phyloP scores from a whole-genome alignment of 2,888 invertebrate genomes.

The Lepas anatifera region DNA sequence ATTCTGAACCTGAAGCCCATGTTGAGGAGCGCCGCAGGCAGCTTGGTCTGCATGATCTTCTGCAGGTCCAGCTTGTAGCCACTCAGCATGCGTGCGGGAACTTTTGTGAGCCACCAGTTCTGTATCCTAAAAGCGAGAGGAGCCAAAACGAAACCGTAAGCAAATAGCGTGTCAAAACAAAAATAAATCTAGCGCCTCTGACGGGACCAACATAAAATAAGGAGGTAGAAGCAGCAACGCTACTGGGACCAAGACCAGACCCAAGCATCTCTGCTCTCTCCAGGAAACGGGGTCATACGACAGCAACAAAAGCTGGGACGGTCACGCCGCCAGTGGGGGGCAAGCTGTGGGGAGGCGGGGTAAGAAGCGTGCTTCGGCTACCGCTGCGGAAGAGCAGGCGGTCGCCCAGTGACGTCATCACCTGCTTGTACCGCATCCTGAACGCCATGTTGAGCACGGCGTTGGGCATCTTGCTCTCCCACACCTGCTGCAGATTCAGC shows the following conservation, averaged over 20 bases:
- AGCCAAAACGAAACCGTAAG: not conserved
- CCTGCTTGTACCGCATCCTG: slow-evolving; percentile 41
- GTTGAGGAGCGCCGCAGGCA: slow-evolving; percentile 76
- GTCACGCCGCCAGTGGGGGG: too few species aligned
- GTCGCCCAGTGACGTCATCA: slow-evolving; percentile 19
- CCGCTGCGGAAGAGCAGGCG: not conserved
- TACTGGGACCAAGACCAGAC: too few species aligned
- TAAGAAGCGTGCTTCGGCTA: not conserved
- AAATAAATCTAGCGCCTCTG: too few species aligned
- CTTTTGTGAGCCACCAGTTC: not conserved
- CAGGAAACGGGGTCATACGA: too few species aligned
- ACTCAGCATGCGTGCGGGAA: slow-evolving; percentile 47
- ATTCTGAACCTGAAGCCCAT: slow-evolving; percentile 62
- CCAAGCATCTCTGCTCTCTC: too few species aligned
- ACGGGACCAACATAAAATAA: too few species aligned
- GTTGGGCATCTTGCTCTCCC: slow-evolving; percentile 77
- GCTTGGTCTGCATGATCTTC: slow-evolving; percentile 69
- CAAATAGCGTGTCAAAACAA: not conserved
- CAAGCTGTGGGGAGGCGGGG: not conserved
- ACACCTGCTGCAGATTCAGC: slow-evolving; percentile 75
- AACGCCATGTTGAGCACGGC: slow-evolving; percentile 79
- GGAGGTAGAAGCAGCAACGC: too few species aligned
- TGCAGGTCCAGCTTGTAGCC: slow-evolving; percentile 86
- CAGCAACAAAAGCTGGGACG: too few species aligned
- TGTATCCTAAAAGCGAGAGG: not conserved